Conservation (phyloP, 2,797 vertebrate species). For the Stomatorhinus walkeri region DNA sequence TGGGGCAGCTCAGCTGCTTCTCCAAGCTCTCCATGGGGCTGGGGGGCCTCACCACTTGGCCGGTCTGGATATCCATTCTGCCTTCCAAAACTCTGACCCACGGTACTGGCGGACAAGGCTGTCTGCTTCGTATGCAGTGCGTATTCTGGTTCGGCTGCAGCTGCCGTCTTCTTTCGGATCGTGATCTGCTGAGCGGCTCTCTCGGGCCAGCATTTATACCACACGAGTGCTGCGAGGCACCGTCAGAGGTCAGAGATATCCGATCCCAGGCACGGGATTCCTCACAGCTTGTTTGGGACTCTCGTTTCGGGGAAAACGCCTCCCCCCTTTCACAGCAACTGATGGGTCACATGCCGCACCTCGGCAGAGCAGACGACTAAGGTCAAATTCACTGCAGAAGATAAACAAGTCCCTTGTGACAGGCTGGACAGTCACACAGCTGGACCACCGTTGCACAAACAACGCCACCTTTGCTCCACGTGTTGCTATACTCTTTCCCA, state of each 20-base stretch:
- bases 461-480: slow-evolving; percentile 21
- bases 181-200: slow-evolving; percentile 46
- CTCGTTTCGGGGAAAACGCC: slow-evolving; percentile 56
- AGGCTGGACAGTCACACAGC: slow-evolving; percentile 12
- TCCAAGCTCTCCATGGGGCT: slow-evolving; percentile 71
- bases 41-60: slow-evolving; percentile 56
- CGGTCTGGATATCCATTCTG: slow-evolving; percentile 63
- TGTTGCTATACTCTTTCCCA: slow-evolving; percentile 17
- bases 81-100: slow-evolving; percentile 3
- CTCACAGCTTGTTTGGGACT: slow-evolving; percentile 48
- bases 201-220: slow-evolving; percentile 57
- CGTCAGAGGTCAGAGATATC: slow-evolving; percentile 50
- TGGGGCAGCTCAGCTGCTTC: slow-evolving; percentile 73
- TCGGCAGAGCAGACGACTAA: slow-evolving; percentile 29
- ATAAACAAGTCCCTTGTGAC: slow-evolving; percentile 57
- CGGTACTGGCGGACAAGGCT: not conserved
- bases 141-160: not conserved
- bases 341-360: slow-evolving; percentile 51
- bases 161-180: slow-evolving; percentile 21
- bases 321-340: slow-evolving; percentile 34
- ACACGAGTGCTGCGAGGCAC: not conserved
- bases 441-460: slow-evolving; percentile 29
- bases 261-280: slow-evolving; percentile 49
- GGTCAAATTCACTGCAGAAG: slow-evolving; percentile 29
- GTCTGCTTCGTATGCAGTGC: slow-evolving; percentile 13